Evolutionary conservation across 1,140 invertebrate species (phyloP).

Genomic region (Plutomurus gul): DNA sequence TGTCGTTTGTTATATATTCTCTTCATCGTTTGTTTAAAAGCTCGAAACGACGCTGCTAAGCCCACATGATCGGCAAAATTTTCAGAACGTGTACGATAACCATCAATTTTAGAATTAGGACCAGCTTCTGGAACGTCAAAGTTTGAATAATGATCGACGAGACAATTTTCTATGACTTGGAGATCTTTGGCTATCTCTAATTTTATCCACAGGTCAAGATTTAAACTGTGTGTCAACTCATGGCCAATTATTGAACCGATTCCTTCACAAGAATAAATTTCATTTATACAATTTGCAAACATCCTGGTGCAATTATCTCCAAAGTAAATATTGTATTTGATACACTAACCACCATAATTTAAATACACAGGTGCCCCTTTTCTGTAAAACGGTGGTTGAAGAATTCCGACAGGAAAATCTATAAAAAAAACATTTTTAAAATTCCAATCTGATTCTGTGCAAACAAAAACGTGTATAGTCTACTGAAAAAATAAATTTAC

Average conservation of each 20-base stretch:
- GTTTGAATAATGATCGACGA: constrained; percentile 64
- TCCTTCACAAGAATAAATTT: constrained; percentile 51
- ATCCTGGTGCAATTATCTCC: background rate
- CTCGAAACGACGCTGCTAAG: constrained; percentile 75
- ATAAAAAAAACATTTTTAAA: constrained; percentile 55
- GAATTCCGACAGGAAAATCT: constrained; percentile 74
- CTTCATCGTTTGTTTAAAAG: constrained; percentile 69
- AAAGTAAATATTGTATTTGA: too few species aligned
- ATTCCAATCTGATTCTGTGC: background rate
- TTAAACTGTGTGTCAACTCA: constrained; percentile 50
- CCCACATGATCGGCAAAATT: constrained; percentile 75
- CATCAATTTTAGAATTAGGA: constrained; percentile 55
- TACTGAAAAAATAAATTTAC: background rate
- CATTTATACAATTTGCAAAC: background rate
- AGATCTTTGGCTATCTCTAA: constrained; percentile 58
- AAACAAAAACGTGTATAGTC: background rate
- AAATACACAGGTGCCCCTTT: constrained; percentile 61
- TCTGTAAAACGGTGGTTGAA: constrained; percentile 73
- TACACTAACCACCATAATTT: constrained; percentile 34
- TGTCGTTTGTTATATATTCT: constrained; percentile 55
- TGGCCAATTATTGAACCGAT: constrained; percentile 56
- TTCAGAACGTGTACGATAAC: constrained; percentile 63
- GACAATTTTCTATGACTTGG: constrained; percentile 61
- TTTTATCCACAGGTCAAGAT: constrained; percentile 57
- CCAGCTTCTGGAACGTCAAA: constrained; percentile 55